Conservation (phyloP, 2,797 vertebrate genomes). For the Choloepus didactylus region DNA sequence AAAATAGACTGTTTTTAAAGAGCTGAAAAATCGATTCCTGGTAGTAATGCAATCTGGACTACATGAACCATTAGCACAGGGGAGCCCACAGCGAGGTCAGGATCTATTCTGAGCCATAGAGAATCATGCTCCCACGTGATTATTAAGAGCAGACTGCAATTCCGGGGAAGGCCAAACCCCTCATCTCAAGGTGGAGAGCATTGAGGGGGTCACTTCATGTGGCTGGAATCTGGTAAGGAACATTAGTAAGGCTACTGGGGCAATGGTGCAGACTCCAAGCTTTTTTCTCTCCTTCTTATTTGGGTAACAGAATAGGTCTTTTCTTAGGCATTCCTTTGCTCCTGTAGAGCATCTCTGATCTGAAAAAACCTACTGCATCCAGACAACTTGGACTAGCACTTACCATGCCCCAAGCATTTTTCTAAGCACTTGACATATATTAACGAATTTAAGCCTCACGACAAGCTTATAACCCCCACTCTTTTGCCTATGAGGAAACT, state of each 20-base stretch:
- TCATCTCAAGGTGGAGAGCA: neutral
- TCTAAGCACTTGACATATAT: neutral
- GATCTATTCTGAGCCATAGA: constrained; percentile 60
- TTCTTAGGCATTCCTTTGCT: neutral
- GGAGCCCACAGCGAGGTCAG: neutral
- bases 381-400: neutral
- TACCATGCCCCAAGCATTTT: neutral
- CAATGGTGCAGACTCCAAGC: neutral
- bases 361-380: neutral
- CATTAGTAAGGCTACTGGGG: neutral
- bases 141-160: neutral
- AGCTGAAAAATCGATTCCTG: constrained; percentile 74
- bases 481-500: neutral
- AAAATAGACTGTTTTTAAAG: constrained; percentile 78
- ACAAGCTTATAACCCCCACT: neutral
- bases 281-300: neutral
- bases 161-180: neutral
- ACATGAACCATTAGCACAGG: constrained; percentile 64
- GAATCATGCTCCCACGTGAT: constrained; percentile 7
- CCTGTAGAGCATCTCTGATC: neutral
- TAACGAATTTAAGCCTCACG: neutral
- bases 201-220: neutral
- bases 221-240: neutral
- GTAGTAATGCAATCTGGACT: constrained; percentile 65
- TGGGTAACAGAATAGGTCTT: neutral